Percentiles rank a stretch among this genome's conserved stretches.
Conservation (phyloP, 2,113 vertebrate genomes). For the Callorhinus ursinus region DNA sequence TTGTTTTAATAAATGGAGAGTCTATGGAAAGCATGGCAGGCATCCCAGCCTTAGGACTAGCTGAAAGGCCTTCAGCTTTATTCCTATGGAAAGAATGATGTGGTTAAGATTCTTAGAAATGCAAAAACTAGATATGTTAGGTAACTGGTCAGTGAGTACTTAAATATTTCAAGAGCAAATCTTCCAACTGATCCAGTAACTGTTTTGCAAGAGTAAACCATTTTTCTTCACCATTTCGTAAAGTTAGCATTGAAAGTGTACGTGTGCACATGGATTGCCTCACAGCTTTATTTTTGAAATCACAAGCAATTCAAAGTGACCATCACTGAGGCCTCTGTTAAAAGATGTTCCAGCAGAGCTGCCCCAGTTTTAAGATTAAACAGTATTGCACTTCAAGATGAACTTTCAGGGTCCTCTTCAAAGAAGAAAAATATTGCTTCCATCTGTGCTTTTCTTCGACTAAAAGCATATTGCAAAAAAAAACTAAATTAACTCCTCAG, state of each 20-base stretch:
- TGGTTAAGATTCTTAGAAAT: constrained; percentile 60
- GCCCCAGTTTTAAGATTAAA: constrained; percentile 83
- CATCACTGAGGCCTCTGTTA: constrained; percentile 77
- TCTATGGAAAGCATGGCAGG: constrained; percentile 55
- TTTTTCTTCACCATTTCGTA: constrained; percentile 75
- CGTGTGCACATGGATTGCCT: constrained; percentile 77
- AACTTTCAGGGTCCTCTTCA: constrained; percentile 82
- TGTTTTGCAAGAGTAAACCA: constrained; percentile 73
- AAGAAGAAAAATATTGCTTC: constrained; percentile 82
- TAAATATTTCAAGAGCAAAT: constrained; percentile 58
- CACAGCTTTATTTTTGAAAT: constrained; percentile 85
- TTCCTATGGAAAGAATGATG: constrained; percentile 52
- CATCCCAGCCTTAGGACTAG: constrained; percentile 56
- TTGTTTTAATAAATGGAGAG: constrained; percentile 52
- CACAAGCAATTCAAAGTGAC: constrained; percentile 83
- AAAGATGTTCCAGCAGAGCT: constrained; percentile 79
- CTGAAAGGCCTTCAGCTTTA: constrained; percentile 65
- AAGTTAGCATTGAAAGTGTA: constrained; percentile 69
- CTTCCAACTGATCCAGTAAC: constrained; percentile 19
- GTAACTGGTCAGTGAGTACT: constrained; percentile 43
- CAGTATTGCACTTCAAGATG: constrained; percentile 88
- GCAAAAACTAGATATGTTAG: constrained; percentile 27
- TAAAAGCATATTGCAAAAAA: constrained; percentile 84
- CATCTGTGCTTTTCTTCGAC: constrained; percentile 80
- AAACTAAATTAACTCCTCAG: constrained; percentile 84